Conservation (phyloP, 2,113 vertebrate genomes). For the Tragulus kanchil region DNA sequence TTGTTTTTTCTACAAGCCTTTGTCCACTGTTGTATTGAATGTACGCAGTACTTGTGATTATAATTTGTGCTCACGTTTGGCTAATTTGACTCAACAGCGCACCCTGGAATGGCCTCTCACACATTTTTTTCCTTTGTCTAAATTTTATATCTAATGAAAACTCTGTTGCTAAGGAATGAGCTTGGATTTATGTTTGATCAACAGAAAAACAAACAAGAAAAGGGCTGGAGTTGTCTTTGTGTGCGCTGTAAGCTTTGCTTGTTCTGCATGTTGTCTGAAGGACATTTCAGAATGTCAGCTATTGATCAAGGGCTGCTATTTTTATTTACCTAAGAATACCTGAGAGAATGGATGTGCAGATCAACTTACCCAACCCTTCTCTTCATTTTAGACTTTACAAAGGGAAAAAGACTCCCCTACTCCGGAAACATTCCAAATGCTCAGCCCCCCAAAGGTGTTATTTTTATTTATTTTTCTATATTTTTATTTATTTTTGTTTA, state of each 20-base stretch:
- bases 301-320: slow-evolving; percentile 83
- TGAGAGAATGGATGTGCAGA: slow-evolving; percentile 77
- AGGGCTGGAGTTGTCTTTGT: slow-evolving; percentile 82
- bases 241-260: slow-evolving; percentile 87
- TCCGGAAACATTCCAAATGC: slow-evolving; percentile 99
- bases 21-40: slow-evolving; percentile 64
- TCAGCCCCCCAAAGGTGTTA: slow-evolving; percentile 99
- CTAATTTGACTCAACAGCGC: slow-evolving; percentile 86
- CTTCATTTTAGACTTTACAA: slow-evolving; percentile 99
- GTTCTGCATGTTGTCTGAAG: slow-evolving; percentile 90
- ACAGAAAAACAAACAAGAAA: slow-evolving; percentile 42
- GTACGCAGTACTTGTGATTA: slow-evolving; percentile 81
- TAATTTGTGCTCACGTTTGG: slow-evolving; percentile 80
- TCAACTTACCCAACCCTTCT: slow-evolving; percentile 96
- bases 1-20: slow-evolving; percentile 63
- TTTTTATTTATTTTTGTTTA: slow-evolving; percentile 84
- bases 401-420: slow-evolving; percentile 99
- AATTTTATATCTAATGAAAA: slow-evolving; percentile 78
- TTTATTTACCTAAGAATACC: slow-evolving; percentile 79
- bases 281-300: slow-evolving; percentile 81
- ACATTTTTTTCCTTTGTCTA: slow-evolving; percentile 71
- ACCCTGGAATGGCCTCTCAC: slow-evolving; percentile 82
- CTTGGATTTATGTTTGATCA: slow-evolving; percentile 84
- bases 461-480: slow-evolving; percentile 90
- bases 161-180: slow-evolving; percentile 78